Base-by-base conservation (phyloP, 2,888 invertebrate species). In the Pediacus dermestoides region DNA sequence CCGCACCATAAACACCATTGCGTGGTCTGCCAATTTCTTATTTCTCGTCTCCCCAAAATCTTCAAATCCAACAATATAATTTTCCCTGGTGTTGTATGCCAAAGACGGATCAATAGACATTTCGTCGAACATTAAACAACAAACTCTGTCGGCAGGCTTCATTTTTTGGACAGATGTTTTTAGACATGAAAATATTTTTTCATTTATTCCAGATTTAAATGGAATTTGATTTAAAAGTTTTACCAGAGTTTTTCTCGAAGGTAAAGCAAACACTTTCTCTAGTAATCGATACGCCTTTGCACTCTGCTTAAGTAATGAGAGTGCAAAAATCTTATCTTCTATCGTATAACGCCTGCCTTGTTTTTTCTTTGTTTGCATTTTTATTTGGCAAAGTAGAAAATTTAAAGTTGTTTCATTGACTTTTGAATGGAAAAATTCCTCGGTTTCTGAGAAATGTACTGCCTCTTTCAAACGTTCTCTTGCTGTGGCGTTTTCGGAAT, bases 261-360 rank as follows among this genome's bases (percentile, higher is more conserved):
- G 44, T 7, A 40, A 18, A 2, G 26, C 23, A 37, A 44, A 44
- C 10, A 44, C 9, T 36, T 36, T 39, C 10, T 18, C 21, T 11
- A 35, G 22, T 8, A 36, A 14, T 13, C 26, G 15, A 30, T 44
- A 40, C 8, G 21, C 26, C 13, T 14, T 22, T 10, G 16, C 12
- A 31, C 36, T 32, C 10, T 30, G 25, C 14, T 39, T 43, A 2
- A 31, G 8, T 12, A 41, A 18, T 2, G 37, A 7, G 6, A 41
- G 10, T 9, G 26, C 21, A 7, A 41, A 18, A 10, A 43, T 16
- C 16, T 43, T 43, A 8, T 39, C 25, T 2, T 43, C 36, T 3
- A 38, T 8, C 2, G 34, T 34, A 27, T 30, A 42, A 4, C 38
- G 12, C 2, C 42, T 2, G 2, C 36, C 39, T 15, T 34, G 21